Evolutionary conservation across 2,888 invertebrate species (phyloP).

Genomic region (Torymus auratus): DNA sequence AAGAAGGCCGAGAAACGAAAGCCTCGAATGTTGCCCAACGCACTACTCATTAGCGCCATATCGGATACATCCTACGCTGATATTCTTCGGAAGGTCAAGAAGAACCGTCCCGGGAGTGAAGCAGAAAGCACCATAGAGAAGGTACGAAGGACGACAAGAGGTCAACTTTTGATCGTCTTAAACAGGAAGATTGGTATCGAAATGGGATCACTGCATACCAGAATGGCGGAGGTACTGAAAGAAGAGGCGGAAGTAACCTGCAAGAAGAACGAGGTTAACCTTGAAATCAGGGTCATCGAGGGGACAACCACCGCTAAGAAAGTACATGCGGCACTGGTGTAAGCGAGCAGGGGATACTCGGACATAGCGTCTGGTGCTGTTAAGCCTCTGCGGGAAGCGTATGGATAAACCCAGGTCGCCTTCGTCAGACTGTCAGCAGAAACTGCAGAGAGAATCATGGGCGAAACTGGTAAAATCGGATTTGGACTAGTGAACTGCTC

Average conservation of each 20-base stretch:
- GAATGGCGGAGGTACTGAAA: conserved; percentile 2
- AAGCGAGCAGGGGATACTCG: no score
- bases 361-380: no score
- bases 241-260: background rate
- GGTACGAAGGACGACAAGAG: conserved; percentile 4
- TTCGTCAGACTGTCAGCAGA: no score
- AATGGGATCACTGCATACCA: background rate
- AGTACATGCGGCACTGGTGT: no score
- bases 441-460: conserved; percentile 11
- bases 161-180: background rate
- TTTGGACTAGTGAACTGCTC: conserved; percentile 58
- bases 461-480: conserved; percentile 1
- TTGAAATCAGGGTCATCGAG: conserved; percentile 54
- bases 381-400: no score
- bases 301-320: conserved; percentile 36
- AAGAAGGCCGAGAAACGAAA: background rate
- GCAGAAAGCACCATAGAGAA: background rate
- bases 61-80: background rate
- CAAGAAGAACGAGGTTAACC: background rate
- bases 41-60: background rate
- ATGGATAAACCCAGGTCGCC: no score
- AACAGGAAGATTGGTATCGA: background rate
- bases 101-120: conserved; percentile 5
- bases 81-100: background rate
- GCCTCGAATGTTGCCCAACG: background rate